Evolutionary conservation across 2,888 invertebrate species (phyloP).

Genomic region (Athrips mouffetella): DNA sequence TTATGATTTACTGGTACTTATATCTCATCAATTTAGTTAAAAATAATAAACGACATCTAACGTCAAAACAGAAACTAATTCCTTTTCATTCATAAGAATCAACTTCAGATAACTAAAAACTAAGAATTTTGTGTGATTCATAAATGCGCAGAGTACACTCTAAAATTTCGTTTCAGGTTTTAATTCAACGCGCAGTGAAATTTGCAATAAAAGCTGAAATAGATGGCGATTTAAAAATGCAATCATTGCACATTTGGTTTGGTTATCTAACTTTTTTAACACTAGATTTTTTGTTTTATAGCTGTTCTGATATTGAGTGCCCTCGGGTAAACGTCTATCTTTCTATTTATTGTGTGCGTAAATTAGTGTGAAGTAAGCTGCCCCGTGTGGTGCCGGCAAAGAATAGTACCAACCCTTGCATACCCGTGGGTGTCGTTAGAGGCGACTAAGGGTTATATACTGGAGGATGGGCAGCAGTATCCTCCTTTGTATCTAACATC

Average conservation of each 20-base stretch:
- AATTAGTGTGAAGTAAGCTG: no score
- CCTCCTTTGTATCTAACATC: no score
- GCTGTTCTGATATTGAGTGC: no score
- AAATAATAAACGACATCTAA: neutral
- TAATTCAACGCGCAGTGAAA: slow-evolving; percentile 42
- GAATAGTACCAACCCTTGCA: no score
- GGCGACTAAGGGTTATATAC: no score
- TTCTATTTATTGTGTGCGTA: no score
- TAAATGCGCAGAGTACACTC: slow-evolving; percentile 12
- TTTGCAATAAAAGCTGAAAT: slow-evolving; percentile 39
- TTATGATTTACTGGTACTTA: no score
- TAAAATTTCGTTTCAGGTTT: slow-evolving; percentile 26
- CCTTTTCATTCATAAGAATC: slow-evolving; percentile 10
- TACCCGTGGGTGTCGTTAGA: no score
- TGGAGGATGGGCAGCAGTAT: no score
- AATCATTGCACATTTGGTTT: slow-evolving; percentile 27
- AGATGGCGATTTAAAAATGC: slow-evolving; percentile 38
- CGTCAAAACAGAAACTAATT: neutral
- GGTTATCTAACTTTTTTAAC: neutral
- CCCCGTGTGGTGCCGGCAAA: no score
- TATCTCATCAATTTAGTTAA: no score
- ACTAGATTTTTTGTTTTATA: neutral
- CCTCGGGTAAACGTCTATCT: no score
- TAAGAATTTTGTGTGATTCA: neutral
- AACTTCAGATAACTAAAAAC: neutral